These are phyloP conservation scores for Poeciliopsis prolifica DNA, from an alignment of 2,113 vertebrate species.

Conservation along the genomic window DNA sequence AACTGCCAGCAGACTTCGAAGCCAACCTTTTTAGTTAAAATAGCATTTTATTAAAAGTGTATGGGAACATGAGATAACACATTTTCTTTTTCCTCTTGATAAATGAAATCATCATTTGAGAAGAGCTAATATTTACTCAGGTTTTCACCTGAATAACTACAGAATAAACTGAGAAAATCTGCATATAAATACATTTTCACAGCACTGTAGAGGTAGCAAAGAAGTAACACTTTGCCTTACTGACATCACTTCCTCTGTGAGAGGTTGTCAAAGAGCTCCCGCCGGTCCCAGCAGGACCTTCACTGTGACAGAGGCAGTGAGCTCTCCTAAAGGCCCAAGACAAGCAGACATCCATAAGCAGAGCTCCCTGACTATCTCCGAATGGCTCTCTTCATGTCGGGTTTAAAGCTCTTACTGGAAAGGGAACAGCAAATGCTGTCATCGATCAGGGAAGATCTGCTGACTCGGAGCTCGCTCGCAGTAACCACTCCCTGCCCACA, in stretches of 20 bases:
- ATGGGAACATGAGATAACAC: neutral
- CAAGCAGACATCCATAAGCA: slow-evolving; percentile 39
- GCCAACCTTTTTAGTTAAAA: neutral
- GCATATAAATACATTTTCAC: neutral
- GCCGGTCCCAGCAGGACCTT: slow-evolving; percentile 27
- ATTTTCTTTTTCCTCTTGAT: neutral
- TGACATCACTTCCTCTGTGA: slow-evolving; percentile 29
- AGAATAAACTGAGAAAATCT: neutral
- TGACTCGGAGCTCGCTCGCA: slow-evolving; percentile 73
- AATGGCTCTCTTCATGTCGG: slow-evolving; percentile 61
- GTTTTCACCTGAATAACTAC: neutral
- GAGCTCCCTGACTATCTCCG: slow-evolving; percentile 50
- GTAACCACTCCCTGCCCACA: slow-evolving; percentile 74
- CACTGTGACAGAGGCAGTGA: slow-evolving; percentile 22
- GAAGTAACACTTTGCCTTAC: slow-evolving; percentile 22
- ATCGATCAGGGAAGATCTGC: slow-evolving; percentile 82
- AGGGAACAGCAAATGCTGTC: slow-evolving; percentile 77
- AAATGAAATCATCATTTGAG: neutral
- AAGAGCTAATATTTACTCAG: neutral
- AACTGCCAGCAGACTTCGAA: too few species aligned
- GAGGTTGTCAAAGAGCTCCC: slow-evolving; percentile 7
- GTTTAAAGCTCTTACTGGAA: slow-evolving; percentile 83
- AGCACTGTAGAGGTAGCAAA: neutral
- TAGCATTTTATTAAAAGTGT: neutral
- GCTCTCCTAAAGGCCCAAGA: slow-evolving; percentile 5